These are phyloP conservation scores for Drosophila algonquin DNA, from an alignment of 2,888 invertebrate species.

Conservation along the genomic window DNA sequence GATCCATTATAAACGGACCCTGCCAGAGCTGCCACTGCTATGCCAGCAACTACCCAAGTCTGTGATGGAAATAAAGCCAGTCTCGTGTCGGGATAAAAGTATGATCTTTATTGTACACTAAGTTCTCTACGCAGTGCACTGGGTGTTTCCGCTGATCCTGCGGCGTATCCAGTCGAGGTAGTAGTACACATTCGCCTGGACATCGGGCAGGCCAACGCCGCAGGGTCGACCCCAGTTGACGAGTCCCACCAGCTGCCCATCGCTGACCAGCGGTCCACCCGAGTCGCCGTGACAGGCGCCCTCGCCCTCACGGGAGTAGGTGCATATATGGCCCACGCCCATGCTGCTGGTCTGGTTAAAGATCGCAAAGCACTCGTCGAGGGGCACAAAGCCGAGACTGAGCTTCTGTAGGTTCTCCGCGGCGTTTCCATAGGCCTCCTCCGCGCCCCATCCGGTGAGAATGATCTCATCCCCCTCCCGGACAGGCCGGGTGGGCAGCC, in stretches of 20 bases:
- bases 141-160: conserved; percentile 54
- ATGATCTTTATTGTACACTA: neutral
- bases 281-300: conserved; percentile 83
- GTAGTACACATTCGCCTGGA: conserved; percentile 75
- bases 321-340: conserved; percentile 86
- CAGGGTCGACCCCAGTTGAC: conserved; percentile 81
- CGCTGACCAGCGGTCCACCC: conserved; percentile 70
- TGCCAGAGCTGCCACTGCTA: conserved; percentile 70
- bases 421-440: conserved; percentile 81
- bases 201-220: conserved; percentile 75
- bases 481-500: conserved; percentile 77
- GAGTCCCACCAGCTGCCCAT: conserved; percentile 67
- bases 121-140: conserved; percentile 36
- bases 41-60: conserved; percentile 66
- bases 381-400: conserved; percentile 85
- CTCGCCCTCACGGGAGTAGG: conserved; percentile 85
- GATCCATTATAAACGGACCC: conserved; percentile 34
- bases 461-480: conserved; percentile 84
- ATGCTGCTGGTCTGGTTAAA: conserved; percentile 84
- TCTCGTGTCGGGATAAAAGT: neutral
- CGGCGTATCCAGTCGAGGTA: conserved; percentile 73
- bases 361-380: conserved; percentile 84
- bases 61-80: conserved; percentile 28
- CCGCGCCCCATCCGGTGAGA: conserved; percentile 87
- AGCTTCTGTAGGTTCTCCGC: conserved; percentile 86